phyloP scores from a whole-genome alignment of 2,888 invertebrate genomes.

The Monoplex corrugatus region DNA sequence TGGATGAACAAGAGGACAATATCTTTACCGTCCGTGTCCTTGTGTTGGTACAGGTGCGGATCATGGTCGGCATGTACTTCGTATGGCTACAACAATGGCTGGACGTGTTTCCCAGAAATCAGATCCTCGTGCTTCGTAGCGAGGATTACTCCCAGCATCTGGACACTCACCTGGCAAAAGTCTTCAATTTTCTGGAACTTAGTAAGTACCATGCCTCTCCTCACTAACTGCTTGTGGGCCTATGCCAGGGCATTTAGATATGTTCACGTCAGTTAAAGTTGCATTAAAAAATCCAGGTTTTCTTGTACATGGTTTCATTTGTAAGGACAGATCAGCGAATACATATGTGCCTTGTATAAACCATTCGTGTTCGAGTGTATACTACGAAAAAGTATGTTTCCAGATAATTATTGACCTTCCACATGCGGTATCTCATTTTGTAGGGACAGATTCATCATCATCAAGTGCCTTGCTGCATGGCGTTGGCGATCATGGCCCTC shows the following conservation, averaged over 20 bases:
- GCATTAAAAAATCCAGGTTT: no score
- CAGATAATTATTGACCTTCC: no score
- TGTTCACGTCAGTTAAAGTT: neutral
- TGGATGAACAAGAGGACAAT: no score
- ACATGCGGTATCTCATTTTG: no score
- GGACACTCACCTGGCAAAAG: conserved; percentile 48
- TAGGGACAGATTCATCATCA: no score
- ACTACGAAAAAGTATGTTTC: no score
- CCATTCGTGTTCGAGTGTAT: neutral
- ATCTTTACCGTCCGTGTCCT: no score
- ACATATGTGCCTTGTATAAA: no score
- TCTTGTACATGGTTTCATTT: neutral
- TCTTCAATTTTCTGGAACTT: conserved; percentile 63
- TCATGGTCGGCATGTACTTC: conserved; percentile 65
- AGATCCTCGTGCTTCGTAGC: conserved; percentile 63
- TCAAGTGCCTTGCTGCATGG: no score
- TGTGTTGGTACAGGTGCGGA: conserved; percentile 65
- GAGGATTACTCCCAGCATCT: conserved; percentile 64
- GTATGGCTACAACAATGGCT: conserved; percentile 63
- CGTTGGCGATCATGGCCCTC: no score
- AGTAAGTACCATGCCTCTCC: conserved; percentile 57
- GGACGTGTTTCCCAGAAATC: conserved; percentile 62
- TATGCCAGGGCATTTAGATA: no score
- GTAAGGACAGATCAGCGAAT: neutral
- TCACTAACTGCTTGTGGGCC: neutral